Percentiles rank a stretch among this genome's conserved stretches.
These are phyloP conservation scores for Phodopus roborovskii DNA, from an alignment of 2,113 vertebrate species.

Conservation along the genomic window DNA sequence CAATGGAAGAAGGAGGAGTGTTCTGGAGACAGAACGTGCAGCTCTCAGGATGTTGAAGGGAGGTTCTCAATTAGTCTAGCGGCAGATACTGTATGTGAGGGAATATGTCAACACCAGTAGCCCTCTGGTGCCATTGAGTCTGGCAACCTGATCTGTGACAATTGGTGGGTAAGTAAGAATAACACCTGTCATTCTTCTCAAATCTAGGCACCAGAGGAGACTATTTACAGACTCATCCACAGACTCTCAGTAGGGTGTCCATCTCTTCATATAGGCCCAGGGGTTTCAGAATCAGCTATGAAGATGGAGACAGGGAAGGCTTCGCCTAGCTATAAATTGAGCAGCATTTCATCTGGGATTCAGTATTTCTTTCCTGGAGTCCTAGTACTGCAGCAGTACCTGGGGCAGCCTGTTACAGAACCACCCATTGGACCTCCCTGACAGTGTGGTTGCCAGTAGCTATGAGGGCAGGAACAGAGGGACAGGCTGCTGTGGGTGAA, in stretches of 20 bases:
- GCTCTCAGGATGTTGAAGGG: background rate
- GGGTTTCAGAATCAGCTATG: too few relatives aligned
- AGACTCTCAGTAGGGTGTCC: background rate
- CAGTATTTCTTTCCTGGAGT: too few relatives aligned
- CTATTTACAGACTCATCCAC: background rate
- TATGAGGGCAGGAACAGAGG: background rate
- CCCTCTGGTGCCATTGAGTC: background rate
- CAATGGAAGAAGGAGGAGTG: background rate
- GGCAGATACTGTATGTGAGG: background rate
- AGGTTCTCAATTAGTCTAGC: background rate
- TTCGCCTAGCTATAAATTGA: too few relatives aligned
- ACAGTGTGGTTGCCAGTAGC: background rate
- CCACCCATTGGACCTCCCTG: too few relatives aligned
- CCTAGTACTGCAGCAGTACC: too few relatives aligned
- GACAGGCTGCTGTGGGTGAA: background rate
- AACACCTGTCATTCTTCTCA: background rate
- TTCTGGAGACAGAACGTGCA: background rate
- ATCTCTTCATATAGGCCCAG: too few relatives aligned
- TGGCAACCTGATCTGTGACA: background rate
- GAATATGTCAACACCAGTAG: background rate
- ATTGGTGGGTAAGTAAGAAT: background rate
- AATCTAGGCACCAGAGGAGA: background rate
- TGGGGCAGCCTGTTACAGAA: too few relatives aligned
- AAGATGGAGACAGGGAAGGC: too few relatives aligned
- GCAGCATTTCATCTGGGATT: too few relatives aligned